These are phyloP conservation scores for Parauchenoglanis punctatus DNA, from an alignment of 2,797 vertebrate species.

Conservation along the genomic window DNA sequence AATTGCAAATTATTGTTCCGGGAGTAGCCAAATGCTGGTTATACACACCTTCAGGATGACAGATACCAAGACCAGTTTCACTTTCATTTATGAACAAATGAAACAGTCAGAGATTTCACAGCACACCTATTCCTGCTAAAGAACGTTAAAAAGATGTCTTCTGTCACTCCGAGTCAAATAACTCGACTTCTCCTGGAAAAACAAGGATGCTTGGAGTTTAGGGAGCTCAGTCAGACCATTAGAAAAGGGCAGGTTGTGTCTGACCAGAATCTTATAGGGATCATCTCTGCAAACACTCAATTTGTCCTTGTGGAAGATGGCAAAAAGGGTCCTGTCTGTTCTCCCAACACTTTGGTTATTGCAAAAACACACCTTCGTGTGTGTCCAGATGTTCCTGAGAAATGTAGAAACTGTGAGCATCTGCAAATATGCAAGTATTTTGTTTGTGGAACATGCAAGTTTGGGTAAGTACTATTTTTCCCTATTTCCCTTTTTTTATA, in stretches of 20 bases:
- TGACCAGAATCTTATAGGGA: background rate
- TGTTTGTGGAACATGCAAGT: slow-evolving; percentile 3
- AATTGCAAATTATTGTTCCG: background rate
- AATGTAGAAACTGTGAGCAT: slow-evolving; percentile 3
- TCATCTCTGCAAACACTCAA: background rate
- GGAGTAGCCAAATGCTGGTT: background rate
- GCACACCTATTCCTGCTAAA: background rate
- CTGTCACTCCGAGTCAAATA: background rate
- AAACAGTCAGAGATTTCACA: background rate
- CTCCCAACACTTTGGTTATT: background rate
- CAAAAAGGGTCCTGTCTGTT: slow-evolving; percentile 1
- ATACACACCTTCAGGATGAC: background rate
- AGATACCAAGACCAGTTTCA: background rate
- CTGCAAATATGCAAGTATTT: background rate
- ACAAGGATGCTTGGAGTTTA: background rate
- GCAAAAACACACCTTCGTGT: background rate
- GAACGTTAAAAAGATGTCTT: background rate
- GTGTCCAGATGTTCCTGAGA: background rate
- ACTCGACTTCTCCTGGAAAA: background rate
- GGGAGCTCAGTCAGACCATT: background rate
- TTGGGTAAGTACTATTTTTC: background rate
- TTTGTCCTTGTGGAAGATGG: background rate
- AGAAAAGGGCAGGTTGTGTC: background rate
- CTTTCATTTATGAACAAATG: background rate
- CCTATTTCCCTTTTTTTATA: background rate